A percentile compares a stretch with the other conserved stretches of the same genome.
phyloP scores from a whole-genome alignment of 2,113 vertebrate genomes.

The Miniopterus natalensis region DNA sequence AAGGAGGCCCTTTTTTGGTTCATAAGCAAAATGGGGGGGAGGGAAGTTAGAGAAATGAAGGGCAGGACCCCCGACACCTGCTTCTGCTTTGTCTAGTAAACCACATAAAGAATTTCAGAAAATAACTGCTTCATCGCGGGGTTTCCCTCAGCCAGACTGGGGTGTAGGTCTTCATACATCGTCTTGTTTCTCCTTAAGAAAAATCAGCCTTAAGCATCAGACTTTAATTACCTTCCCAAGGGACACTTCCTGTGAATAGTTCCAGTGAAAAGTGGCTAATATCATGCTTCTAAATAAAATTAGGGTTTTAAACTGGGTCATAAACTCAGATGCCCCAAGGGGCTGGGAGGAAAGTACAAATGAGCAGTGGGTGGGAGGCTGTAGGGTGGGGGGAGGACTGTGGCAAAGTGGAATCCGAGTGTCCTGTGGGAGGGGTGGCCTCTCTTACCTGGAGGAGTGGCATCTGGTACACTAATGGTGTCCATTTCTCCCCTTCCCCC shows the following conservation, averaged over 20 bases:
- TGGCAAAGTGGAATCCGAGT: rapidly evolving
- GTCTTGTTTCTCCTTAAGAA: conserved; percentile 12
- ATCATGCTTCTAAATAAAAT: conserved; percentile 43
- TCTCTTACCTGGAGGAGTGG: not conserved
- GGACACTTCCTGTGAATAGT: conserved; percentile 27
- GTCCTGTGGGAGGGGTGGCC: not conserved
- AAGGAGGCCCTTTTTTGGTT: not conserved
- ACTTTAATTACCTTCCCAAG: not conserved
- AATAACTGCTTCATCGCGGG: rapidly evolving
- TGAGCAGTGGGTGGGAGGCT: not conserved
- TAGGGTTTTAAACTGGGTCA: conserved; percentile 63
- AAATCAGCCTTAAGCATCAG: not conserved
- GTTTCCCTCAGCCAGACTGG: not conserved
- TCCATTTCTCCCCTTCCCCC: not conserved
- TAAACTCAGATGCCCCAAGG: not conserved
- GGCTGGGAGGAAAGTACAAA: not conserved
- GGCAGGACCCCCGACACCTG: not conserved
- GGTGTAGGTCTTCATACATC: not conserved
- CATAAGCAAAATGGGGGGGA: not conserved
- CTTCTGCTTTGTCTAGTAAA: not conserved
- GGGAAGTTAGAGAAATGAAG: rapidly evolving
- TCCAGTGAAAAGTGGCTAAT: conserved; percentile 48
- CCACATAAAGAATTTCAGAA: not conserved
- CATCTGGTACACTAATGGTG: rapidly evolving
- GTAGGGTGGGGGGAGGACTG: not conserved